These are phyloP conservation scores for Nyctibius grandis DNA, from an alignment of 2,797 vertebrate genomes.

Conservation along the genomic window DNA sequence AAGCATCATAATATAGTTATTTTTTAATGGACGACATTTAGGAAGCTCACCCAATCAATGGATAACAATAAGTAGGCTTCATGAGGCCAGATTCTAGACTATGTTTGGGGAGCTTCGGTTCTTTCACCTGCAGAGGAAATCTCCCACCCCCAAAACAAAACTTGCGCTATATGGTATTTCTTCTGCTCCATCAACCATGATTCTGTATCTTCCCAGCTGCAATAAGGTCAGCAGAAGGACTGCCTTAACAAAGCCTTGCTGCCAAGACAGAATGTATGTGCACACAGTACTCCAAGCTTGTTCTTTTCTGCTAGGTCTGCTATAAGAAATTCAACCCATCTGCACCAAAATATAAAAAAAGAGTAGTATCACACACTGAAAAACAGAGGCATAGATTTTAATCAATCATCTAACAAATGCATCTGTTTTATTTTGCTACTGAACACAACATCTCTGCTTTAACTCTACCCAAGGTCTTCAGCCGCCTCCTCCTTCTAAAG, in stretches of 20 bases:
- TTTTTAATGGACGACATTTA: background rate
- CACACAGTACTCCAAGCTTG: background rate
- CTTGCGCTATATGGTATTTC: background rate
- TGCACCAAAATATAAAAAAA: background rate
- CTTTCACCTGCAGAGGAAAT: background rate
- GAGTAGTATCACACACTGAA: background rate
- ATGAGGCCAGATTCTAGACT: background rate
- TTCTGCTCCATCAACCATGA: background rate
- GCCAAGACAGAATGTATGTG: background rate
- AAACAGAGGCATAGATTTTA: background rate
- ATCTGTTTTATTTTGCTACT: background rate
- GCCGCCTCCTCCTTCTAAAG: slow-evolving; percentile 33
- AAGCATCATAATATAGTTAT: background rate
- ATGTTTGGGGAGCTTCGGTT: background rate
- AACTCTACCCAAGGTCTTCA: background rate
- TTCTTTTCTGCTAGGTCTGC: background rate
- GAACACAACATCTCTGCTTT: background rate
- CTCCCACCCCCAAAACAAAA: background rate
- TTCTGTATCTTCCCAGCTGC: background rate
- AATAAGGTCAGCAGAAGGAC: background rate
- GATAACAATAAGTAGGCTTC: background rate
- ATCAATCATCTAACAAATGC: background rate
- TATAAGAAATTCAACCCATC: background rate
- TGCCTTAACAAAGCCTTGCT: background rate
- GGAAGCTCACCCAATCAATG: background rate